Percentiles rank a stretch among this genome's conserved stretches.
These are phyloP conservation scores for Pissodes strobi DNA, from an alignment of 1,140 invertebrate species.

Conservation along the genomic window DNA sequence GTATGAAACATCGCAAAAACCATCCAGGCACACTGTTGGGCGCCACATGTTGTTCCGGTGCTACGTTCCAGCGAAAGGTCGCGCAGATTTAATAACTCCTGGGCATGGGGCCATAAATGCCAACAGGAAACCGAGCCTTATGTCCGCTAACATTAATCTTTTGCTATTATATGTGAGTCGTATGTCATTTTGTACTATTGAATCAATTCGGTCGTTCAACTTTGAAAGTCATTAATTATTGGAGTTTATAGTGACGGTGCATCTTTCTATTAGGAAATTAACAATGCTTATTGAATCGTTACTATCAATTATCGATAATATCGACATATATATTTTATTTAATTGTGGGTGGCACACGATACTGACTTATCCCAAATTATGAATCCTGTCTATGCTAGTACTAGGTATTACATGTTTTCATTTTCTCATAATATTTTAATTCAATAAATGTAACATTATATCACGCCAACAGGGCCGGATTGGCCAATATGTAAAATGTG, in stretches of 20 bases:
- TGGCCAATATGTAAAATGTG: too few relatives aligned
- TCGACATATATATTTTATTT: too few relatives aligned
- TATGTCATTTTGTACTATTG: conserved; percentile 4
- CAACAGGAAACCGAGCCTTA: conserved; percentile 19
- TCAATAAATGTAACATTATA: too few relatives aligned
- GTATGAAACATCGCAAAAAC: too few relatives aligned
- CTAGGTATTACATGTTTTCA: too few relatives aligned
- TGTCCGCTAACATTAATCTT: conserved; percentile 17
- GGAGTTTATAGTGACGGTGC: background rate
- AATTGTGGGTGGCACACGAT: too few relatives aligned
- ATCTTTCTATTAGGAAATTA: background rate
- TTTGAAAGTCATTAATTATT: background rate
- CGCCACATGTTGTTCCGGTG: conserved; percentile 15
- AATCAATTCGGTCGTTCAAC: conserved; percentile 5
- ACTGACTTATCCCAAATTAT: too few relatives aligned
- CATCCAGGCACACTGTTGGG: background rate
- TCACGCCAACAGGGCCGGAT: too few relatives aligned
- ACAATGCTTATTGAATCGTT: too few relatives aligned
- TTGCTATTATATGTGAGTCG: background rate
- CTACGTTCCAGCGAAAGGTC: conserved; percentile 3
- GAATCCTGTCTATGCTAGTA: too few relatives aligned
- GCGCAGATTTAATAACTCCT: conserved; percentile 13
- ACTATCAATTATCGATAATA: too few relatives aligned
- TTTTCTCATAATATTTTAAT: too few relatives aligned
- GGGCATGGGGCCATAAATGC: conserved; percentile 9